Evolutionary conservation across 2,888 invertebrate genomes (phyloP), one percentile per base, ranked within the genome.

Genomic region (Pachliopta kotzebuea): DNA sequence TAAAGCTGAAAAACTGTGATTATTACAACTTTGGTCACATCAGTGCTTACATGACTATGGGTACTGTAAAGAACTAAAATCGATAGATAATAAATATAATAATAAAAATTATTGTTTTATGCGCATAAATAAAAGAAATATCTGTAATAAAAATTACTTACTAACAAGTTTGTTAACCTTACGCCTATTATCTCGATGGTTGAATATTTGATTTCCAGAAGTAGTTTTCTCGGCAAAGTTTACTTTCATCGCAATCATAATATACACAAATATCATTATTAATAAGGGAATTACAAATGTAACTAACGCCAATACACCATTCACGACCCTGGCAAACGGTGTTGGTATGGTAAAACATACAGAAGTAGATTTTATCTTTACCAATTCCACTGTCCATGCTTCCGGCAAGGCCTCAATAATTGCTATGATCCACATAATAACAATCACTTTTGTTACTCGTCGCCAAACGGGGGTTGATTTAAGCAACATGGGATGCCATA

Each of bases 121-220:
- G 26, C 6, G 26, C 26, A 26, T 26, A 26, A 26, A 26, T 26
- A 26, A 4, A 52, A 23, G 9, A 8, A 52, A 52, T 52, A 0
- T 0, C 21, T 21, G 14, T 2, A 21, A 52, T 14, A 21, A 52
- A 52, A 54, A 37, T 21, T 62, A 79, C 81, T 84, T 78, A 86
- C 85, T 76, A 71, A 85, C 76, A 54, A 85, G 77, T 67, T 83
- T 85, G 66, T 85, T 83, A 0, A 86, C 76, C 75, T 76, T 85
- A n/a, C 76, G 76, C 45, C 80, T 80, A 54, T 81, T 80, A 52
- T 81, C 76, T 4, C 77, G 75, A 42, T 82, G 80, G 56, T 85
- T 85, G 60, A 85, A 86, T 7, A 80, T 74, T 24, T 76, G 77
- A 52, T 74, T 75, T 18, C 71, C 72, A 0, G 72, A 68, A 59